phyloP scores from a whole-genome alignment of 2,888 invertebrate species.

The Sthenelais limicola region DNA sequence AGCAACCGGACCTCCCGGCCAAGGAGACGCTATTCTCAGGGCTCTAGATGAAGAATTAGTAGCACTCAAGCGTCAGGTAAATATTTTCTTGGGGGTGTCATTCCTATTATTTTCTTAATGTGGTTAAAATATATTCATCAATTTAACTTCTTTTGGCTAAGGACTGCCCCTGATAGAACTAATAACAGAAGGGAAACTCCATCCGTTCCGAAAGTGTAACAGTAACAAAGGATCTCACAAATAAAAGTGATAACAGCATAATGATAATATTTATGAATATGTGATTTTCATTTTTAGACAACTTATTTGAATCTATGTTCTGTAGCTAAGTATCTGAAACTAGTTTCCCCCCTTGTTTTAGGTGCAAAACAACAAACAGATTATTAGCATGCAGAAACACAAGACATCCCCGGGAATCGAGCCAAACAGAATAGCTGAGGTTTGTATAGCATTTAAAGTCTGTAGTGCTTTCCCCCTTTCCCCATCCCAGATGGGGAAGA shows the following conservation, averaged over 20 bases:
- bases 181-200: too few relatives aligned
- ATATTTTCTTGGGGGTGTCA: too few relatives aligned
- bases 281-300: too few relatives aligned
- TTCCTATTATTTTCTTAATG: neutral
- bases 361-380: conserved; percentile 96
- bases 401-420: conserved; percentile 80
- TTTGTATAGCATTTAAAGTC: conserved; percentile 48
- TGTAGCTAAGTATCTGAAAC: too few relatives aligned
- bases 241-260: too few relatives aligned
- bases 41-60: conserved; percentile 95
- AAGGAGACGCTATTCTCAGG: conserved; percentile 88
- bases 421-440: conserved; percentile 76
- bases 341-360: conserved; percentile 71
- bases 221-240: too few relatives aligned
- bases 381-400: conserved; percentile 87
- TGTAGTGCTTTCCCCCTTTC: neutral
- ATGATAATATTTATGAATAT: too few relatives aligned
- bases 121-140: neutral
- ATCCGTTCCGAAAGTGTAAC: too few relatives aligned
- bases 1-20: conserved; percentile 83
- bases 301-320: too few relatives aligned
- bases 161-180: conserved; percentile 1
- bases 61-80: conserved; percentile 91
- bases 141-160: neutral
- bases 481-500: too few relatives aligned